Base-by-base conservation (phyloP, 2,888 invertebrate genomes). In the Machimus atricapillus region DNA sequence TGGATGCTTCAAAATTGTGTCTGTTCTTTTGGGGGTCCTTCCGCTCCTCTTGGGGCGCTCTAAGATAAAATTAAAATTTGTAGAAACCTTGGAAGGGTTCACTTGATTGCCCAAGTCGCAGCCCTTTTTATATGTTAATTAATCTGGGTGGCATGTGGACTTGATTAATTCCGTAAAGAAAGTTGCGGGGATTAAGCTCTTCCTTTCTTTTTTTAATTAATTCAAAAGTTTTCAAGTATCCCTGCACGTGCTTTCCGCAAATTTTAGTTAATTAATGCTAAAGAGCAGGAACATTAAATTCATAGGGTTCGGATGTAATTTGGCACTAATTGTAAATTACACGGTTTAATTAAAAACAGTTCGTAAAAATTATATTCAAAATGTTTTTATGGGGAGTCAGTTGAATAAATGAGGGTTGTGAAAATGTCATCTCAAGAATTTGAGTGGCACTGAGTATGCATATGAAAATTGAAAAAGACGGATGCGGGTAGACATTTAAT, bases 31-130 rank as follows among this genome's bases (percentile, higher is more conserved):
- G 4, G 76, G 6, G 76, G 76, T 34, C 78, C 23, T 23, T 78
- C 12, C 9, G 78, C 43, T 12, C 12, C 19, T 43, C 52, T 79
- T 9, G 79, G 46, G 52, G 52, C 52, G 79, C 43, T 16, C 46
- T 46, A 52, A 52, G 79, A 79, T 79, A 79, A 79, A 79, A 79
- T 79, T 79, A 79, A 52, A 78, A 78, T 78, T 78, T 78, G 40
- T 43, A 78, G 19, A 78, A 78, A 43, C 43, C 78, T 78, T 78
- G 78, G 46, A 79, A 46, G 79, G 79, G 79, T 79, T 52, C 79
- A 79, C 27, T 79, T 46, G 79, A 79, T 79, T 52, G 27, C 27
- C 27, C 27, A 79, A 79, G 52, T 52, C 23, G 7, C 16, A 79
- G 52, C 31, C 78, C 27, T 79, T 79, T 79, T 79, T 79, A 23